Evolutionary conservation across 2,113 vertebrate species (phyloP).

Genomic region (Eurystomus gularis): DNA sequence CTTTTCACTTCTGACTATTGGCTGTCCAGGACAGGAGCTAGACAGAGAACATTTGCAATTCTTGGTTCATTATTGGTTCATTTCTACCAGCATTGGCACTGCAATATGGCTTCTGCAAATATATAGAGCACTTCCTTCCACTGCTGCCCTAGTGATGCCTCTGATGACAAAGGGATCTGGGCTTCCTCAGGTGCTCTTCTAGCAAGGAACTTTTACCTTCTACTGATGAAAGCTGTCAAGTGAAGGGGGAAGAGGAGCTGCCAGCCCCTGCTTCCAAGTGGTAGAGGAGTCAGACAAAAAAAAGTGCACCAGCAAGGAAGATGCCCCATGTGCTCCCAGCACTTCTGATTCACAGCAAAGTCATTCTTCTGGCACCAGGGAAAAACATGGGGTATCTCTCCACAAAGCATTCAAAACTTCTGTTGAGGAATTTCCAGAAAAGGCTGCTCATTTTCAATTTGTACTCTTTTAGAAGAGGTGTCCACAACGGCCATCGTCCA

Average conservation of each 20-base stretch:
- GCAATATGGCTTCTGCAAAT: background rate
- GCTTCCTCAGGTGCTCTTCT: background rate
- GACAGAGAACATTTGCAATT: background rate
- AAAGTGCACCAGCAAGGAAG: accelerated
- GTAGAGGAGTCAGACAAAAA: background rate
- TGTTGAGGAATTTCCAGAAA: background rate
- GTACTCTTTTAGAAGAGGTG: background rate
- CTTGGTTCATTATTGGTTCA: background rate
- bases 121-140: too few relatives aligned
- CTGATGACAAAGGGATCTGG: background rate
- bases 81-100: background rate
- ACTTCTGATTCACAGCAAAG: background rate
- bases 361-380: background rate
- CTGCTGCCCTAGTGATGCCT: accelerated
- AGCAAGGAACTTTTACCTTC: background rate
- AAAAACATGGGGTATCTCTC: background rate
- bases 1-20: background rate
- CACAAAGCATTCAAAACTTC: background rate
- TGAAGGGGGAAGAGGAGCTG: background rate
- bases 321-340: accelerated
- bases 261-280: background rate
- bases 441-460: background rate
- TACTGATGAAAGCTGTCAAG: background rate
- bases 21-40: background rate
- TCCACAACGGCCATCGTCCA: accelerated